phyloP scores from a whole-genome alignment of 1,140 invertebrate species.

The Drosophila mojavensis region DNA sequence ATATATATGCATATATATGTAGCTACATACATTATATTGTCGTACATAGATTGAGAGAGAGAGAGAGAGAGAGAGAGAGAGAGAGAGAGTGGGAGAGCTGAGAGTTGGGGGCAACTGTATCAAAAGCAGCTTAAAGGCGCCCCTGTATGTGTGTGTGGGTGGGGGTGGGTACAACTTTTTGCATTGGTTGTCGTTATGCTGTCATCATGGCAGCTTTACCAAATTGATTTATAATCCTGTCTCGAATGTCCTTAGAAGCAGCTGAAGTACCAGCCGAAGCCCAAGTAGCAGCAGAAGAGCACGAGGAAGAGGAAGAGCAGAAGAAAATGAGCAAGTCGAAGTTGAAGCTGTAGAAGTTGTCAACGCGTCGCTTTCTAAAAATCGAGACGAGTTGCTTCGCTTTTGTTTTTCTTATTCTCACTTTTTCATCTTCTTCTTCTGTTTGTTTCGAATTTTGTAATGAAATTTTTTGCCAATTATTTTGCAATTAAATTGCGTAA shows the following conservation, averaged over 20 bases:
- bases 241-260: conserved; percentile 50
- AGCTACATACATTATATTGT: conserved; percentile 21
- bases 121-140: conserved; percentile 70
- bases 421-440: neutral
- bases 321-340: neutral
- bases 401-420: neutral
- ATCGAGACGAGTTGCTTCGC: conserved; percentile 24
- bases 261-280: neutral
- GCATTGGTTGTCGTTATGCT: conserved; percentile 53
- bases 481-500: conserved; percentile 71
- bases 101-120: conserved; percentile 21
- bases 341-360: neutral
- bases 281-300: neutral
- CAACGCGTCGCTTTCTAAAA: conserved; percentile 17
- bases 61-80: too few species aligned
- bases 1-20: conserved; percentile 32
- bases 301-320: too few species aligned
- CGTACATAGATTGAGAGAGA: conserved; percentile 5
- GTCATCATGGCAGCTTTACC: conserved; percentile 51
- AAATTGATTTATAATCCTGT: conserved; percentile 80
- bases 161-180: conserved; percentile 45
- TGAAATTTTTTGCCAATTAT: conserved; percentile 78
- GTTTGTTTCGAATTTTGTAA: conserved; percentile 42
- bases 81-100: neutral
- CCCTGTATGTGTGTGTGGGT: conserved; percentile 12